Evolutionary conservation across 2,113 vertebrate genomes (phyloP), one percentile per base, ranked within the genome.

Genomic region (Tachycineta bicolor): DNA sequence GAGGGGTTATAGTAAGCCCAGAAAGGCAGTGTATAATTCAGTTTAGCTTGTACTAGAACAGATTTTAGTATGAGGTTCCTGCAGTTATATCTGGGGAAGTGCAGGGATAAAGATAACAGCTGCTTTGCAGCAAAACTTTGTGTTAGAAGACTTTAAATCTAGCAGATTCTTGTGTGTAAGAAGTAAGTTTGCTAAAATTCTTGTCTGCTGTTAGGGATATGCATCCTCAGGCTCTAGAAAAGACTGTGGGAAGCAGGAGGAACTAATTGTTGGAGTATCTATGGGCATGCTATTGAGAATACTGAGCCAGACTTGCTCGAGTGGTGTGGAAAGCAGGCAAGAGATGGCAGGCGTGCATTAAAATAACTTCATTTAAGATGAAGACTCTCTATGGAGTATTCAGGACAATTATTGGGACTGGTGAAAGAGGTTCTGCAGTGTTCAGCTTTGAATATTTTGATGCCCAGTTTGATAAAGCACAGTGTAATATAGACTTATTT

Each of bases 371-470:
- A 11, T 65, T 53, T 74, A 37, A 24, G 62, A 76, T 39, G 4
- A 53, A 53, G 0, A 0, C 39, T 78, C 10, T 50, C 26, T 10
- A 0, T 43, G 53, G 29, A 75, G 43, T 34, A 20, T 59, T 59
- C n/a, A 59, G 12, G 15, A 39, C 23, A 33, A 1, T 69, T 26
- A 11, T 1, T 84, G 73, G 29, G 29, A 55, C 21, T 68, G 11
- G 21, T 39, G 34, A 41, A 74, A 34, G 63, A 64, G 34, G 19
- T 71, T 75, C 7, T 69, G 9, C 7, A 22, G 28, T 9, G 4
- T 91, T 52, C 4, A 22, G 29, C 17, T 26, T 67, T 87, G 26
- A 19, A 46, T 63, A 14, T 46, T 81, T 81, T 67, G 23, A 37
- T 81, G 25, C 23, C 8, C 12, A 46, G 2, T n/a, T 91, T 56